Conservation (phyloP, 2,797 vertebrate species). For the Myotis vivesi region DNA sequence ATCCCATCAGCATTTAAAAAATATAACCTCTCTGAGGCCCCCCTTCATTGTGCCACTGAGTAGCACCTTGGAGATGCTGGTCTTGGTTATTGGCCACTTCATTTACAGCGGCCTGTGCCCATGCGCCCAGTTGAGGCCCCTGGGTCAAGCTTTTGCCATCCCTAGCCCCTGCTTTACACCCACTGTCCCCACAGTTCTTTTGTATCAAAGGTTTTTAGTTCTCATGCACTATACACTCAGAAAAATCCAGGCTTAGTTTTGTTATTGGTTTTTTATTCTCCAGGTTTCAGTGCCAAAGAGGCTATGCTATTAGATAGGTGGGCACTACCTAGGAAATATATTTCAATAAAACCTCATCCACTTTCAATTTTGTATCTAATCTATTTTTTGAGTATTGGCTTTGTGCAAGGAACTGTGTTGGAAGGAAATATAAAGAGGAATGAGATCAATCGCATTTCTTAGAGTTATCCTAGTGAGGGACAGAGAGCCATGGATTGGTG, state of each 20-base stretch:
- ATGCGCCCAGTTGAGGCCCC: conserved; percentile 77
- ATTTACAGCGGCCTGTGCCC: conserved; percentile 83
- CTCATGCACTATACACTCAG: conserved; percentile 72
- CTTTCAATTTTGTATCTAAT: background rate
- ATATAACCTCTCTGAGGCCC: conserved; percentile 86
- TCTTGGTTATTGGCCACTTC: conserved; percentile 87
- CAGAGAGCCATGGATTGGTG: background rate
- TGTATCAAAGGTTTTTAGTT: conserved; percentile 80
- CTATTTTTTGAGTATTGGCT: background rate
- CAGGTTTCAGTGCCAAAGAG: conserved; percentile 67
- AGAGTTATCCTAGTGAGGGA: background rate
- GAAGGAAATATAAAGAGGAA: background rate
- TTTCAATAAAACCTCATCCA: conserved; percentile 75
- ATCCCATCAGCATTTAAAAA: background rate
- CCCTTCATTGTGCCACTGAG: conserved; percentile 95
- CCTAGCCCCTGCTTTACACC: background rate
- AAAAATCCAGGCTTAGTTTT: conserved; percentile 70
- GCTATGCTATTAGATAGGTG: conserved; percentile 44
- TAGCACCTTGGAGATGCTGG: conserved; percentile 92
- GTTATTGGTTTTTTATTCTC: conserved; percentile 71
- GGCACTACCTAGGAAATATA: conserved; percentile 57
- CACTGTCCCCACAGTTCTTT: conserved; percentile 39
- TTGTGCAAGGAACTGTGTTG: background rate
- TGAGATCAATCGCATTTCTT: background rate
- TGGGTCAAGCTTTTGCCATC: conserved; percentile 1